Conservation (phyloP, 2,113 vertebrate genomes). For the Orthonyx spaldingii region DNA sequence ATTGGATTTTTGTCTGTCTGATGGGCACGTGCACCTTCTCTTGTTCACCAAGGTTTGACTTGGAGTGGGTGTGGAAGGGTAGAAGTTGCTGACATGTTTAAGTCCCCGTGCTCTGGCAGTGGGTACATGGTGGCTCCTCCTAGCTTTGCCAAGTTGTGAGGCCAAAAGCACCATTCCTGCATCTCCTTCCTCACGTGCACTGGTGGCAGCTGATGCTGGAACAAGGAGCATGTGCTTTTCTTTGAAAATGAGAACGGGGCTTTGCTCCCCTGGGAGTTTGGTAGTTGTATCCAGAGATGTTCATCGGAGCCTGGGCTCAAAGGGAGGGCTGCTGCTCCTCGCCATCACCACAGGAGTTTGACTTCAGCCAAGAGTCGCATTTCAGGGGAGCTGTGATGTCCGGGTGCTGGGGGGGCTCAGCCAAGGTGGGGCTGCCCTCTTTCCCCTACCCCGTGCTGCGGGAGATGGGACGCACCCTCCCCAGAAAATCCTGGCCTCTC, state of each 20-base stretch:
- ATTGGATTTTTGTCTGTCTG: rapidly evolving
- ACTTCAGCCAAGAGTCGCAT: rapidly evolving
- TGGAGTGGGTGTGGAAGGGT: not conserved
- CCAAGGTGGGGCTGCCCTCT: not conserved
- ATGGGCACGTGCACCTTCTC: rapidly evolving
- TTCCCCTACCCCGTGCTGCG: rapidly evolving
- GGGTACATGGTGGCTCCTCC: not conserved
- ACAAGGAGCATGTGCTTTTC: not conserved
- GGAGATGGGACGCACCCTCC: not conserved
- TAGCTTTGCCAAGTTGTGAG: not conserved
- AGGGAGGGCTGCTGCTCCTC: not conserved
- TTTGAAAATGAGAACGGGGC: not conserved
- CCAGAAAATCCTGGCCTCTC: not conserved
- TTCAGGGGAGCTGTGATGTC: rapidly evolving
- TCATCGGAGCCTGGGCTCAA: rapidly evolving
- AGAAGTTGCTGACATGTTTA: not conserved
- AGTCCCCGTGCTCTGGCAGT: rapidly evolving
- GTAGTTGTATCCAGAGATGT: rapidly evolving
- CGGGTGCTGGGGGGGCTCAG: rapidly evolving
- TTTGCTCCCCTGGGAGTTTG: not conserved
- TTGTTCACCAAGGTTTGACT: not conserved
- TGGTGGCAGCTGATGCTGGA: not conserved
- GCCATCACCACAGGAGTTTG: rapidly evolving
- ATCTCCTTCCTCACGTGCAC: not conserved
- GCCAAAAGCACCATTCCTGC: not conserved